phyloP scores from a whole-genome alignment of 2,797 vertebrate species.

The Orestias chungarensis region DNA sequence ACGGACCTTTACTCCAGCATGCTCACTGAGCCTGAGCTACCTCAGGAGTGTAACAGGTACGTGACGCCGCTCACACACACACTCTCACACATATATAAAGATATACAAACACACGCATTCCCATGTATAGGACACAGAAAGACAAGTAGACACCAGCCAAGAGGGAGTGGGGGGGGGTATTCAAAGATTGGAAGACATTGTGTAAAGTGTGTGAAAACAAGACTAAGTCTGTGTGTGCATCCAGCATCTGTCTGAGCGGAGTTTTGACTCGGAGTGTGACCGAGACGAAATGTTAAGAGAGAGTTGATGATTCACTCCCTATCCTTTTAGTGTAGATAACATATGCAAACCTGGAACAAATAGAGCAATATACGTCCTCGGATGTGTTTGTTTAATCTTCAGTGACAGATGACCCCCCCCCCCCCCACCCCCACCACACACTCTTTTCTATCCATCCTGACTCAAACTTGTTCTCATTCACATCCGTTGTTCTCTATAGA shows the following conservation, averaged over 20 bases:
- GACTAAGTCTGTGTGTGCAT: conserved; percentile 7
- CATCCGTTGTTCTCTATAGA: conserved; percentile 9
- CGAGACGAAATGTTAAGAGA: conserved; percentile 34
- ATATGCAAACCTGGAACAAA: conserved; percentile 38
- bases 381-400: background rate
- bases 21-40: conserved; percentile 98
- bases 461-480: conserved; percentile 58
- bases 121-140: conserved; percentile 40
- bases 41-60: conserved; percentile 99
- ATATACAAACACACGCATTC: conserved; percentile 18
- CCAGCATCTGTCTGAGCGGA: conserved; percentile 37
- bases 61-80: conserved; percentile 63
- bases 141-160: background rate
- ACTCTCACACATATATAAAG: conserved; percentile 18
- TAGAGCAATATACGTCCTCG: background rate
- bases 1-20: conserved; percentile 93
- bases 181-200: conserved; percentile 15
- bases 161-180: background rate
- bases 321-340: conserved; percentile 36
- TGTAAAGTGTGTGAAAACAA: conserved; percentile 23
- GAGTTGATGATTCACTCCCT: conserved; percentile 71
- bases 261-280: conserved; percentile 32
- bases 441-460: conserved; percentile 11
- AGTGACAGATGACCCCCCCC: conserved; percentile 18
- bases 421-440: background rate